Percentiles rank a stretch among this genome's conserved stretches.
phyloP scores from a whole-genome alignment of 2,113 vertebrate genomes.

The Thalassarche chlororhynchos region DNA sequence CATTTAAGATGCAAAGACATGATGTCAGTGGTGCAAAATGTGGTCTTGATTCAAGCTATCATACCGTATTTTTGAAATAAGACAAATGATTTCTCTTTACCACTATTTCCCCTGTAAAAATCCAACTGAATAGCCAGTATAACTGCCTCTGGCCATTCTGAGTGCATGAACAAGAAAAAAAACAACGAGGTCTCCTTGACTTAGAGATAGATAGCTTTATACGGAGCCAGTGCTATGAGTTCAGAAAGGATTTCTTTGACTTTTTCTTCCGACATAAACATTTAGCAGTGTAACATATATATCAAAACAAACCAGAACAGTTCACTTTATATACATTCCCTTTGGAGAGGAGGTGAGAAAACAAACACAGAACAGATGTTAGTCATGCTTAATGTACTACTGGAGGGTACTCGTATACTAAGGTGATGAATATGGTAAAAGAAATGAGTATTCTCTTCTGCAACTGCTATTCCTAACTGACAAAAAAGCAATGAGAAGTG shows the following conservation, averaged over 20 bases:
- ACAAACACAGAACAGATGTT: constrained; percentile 67
- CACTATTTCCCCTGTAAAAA: not conserved
- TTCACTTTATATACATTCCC: constrained; percentile 46
- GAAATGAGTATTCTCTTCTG: constrained; percentile 2
- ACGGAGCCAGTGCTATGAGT: not conserved
- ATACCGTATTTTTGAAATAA: not conserved
- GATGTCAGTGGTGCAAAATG: constrained; percentile 31
- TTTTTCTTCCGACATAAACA: constrained; percentile 45
- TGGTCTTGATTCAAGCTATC: not conserved
- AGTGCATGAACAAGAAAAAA: not conserved
- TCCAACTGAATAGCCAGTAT: not conserved
- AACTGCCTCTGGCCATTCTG: not conserved
- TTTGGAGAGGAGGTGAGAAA: constrained; percentile 62
- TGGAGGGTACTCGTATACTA: constrained; percentile 5
- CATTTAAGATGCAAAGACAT: constrained; percentile 41
- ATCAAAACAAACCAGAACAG: constrained; percentile 63
- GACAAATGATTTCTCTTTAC: not conserved
- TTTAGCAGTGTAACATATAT: constrained; percentile 48
- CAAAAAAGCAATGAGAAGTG: not conserved
- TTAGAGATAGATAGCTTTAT: not conserved
- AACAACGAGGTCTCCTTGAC: not conserved
- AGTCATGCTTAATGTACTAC: constrained; percentile 51
- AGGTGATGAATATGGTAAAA: constrained; percentile 32
- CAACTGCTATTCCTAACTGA: not conserved
- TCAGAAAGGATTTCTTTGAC: constrained; percentile 30